These are phyloP conservation scores for Megaleporinus macrocephalus DNA, from an alignment of 2,113 vertebrate species.

Conservation along the genomic window DNA sequence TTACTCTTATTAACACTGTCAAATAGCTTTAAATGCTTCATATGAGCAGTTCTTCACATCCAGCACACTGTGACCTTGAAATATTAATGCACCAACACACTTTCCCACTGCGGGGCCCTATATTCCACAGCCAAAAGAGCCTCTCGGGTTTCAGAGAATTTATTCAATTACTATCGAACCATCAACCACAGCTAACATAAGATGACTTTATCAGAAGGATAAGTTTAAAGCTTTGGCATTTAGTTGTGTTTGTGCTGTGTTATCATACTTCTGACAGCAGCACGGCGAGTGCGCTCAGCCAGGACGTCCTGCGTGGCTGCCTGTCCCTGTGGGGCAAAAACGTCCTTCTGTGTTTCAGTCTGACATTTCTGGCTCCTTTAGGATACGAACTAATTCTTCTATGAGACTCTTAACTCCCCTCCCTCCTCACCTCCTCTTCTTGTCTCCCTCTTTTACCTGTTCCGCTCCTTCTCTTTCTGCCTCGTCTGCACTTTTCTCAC, in stretches of 20 bases:
- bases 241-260: neutral
- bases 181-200: neutral
- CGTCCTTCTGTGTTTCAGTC: neutral
- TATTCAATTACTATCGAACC: neutral
- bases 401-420: neutral
- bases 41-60: too few species aligned
- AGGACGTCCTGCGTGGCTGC: neutral
- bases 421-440: neutral
- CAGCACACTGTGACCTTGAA: too few species aligned
- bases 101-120: neutral
- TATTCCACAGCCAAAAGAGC: neutral
- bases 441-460: neutral
- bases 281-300: slow-evolving; percentile 2
- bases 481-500: too few species aligned
- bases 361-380: slow-evolving; percentile 3
- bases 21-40: too few species aligned
- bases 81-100: too few species aligned
- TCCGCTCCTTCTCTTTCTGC: neutral
- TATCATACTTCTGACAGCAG: slow-evolving; percentile 7
- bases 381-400: slow-evolving; percentile 13
- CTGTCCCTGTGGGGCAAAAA: neutral
- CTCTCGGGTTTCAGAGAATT: neutral
- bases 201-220: neutral
- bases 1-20: too few species aligned
- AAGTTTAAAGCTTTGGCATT: neutral